Conservation (phyloP, 2,888 invertebrate species). For the Chrysina gloriosa region DNA sequence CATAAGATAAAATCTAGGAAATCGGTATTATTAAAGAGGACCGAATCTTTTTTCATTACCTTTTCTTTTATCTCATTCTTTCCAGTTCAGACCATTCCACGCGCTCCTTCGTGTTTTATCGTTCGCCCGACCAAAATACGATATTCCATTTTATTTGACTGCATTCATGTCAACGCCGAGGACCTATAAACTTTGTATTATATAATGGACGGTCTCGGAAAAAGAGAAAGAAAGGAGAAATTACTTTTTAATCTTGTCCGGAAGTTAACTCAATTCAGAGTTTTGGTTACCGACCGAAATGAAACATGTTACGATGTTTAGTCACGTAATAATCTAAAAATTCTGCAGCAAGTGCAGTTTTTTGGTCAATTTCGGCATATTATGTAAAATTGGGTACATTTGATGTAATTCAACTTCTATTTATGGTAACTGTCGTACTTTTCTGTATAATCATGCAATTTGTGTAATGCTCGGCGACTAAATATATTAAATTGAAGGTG, state of each 20-base stretch:
- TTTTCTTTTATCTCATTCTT: neutral
- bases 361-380: neutral
- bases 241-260: conserved; percentile 2
- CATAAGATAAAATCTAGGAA: conserved; percentile 33
- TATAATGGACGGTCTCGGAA: conserved; percentile 9
- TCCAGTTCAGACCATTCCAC: conserved; percentile 7
- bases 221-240: neutral
- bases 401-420: neutral
- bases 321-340: neutral
- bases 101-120: conserved; percentile 3
- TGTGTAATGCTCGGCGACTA: neutral
- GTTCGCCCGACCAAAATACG: conserved; percentile 21
- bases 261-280: conserved; percentile 15
- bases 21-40: conserved; percentile 37
- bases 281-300: neutral
- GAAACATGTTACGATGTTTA: neutral
- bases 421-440: no score
- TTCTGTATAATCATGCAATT: neutral
- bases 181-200: conserved; percentile 31
- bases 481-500: neutral
- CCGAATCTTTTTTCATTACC: conserved; percentile 11
- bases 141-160: conserved; percentile 35
- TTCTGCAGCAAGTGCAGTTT: neutral
- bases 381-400: neutral
- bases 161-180: conserved; percentile 32